Conservation (phyloP, 2,888 invertebrate genomes). For the Hydriomena furcata region DNA sequence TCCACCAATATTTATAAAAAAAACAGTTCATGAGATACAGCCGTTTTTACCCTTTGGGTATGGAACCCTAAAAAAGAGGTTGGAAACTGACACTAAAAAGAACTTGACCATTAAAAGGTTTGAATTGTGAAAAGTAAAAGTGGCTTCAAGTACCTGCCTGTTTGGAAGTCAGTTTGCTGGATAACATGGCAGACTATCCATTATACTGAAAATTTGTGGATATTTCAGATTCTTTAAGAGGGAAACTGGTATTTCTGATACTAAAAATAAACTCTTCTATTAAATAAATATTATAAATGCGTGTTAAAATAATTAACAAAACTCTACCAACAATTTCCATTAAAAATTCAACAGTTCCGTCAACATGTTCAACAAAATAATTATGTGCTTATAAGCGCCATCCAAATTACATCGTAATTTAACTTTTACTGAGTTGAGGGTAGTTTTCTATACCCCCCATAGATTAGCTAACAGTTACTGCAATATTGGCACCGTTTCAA, state of each 20-base stretch:
- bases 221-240: background rate
- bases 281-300: too few relatives aligned
- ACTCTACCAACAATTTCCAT: constrained; percentile 8
- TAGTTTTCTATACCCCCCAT: constrained; percentile 25
- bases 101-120: constrained; percentile 14
- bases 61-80: constrained; percentile 28
- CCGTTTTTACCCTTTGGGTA: too few relatives aligned
- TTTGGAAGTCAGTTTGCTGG: constrained; percentile 17
- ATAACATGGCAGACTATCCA: constrained; percentile 17
- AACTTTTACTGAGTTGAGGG: constrained; percentile 30
- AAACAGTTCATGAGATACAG: too few relatives aligned
- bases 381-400: constrained; percentile 15
- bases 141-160: constrained; percentile 16
- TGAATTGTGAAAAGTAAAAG: constrained; percentile 10
- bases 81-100: constrained; percentile 18
- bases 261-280: too few relatives aligned
- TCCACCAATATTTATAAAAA: too few relatives aligned
- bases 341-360: constrained; percentile 16
- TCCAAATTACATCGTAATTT: constrained; percentile 25
- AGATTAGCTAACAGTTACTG: constrained; percentile 9
- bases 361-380: constrained; percentile 10
- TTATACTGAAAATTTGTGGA: constrained; percentile 3
- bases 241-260: background rate
- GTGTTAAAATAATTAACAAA: background rate
- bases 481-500: constrained; percentile 26